phyloP scores from a whole-genome alignment of 2,797 vertebrate species.

The Lepus oiostolus region DNA sequence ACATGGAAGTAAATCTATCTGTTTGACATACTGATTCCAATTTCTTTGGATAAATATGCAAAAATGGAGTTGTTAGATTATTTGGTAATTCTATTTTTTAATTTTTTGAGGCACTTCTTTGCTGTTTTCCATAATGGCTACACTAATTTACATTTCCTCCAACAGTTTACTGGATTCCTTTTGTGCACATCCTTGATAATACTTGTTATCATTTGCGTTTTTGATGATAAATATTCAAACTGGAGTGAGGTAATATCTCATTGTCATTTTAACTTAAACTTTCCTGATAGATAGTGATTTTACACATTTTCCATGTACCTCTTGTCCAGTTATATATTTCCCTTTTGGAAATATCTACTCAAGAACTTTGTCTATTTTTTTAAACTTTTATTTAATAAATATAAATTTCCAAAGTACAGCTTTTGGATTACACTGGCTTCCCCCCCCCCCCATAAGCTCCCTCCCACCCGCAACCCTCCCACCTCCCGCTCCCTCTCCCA shows the following conservation, averaged over 20 bases:
- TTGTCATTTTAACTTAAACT: neutral
- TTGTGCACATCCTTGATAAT: neutral
- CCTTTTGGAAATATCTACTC: neutral
- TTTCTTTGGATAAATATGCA: too few relatives aligned
- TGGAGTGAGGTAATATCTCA: neutral
- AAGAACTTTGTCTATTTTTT: too few relatives aligned
- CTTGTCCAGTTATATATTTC: neutral
- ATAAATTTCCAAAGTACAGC: too few relatives aligned
- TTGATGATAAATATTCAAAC: neutral
- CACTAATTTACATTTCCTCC: neutral
- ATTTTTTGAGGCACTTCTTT: neutral
- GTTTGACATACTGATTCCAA: neutral
- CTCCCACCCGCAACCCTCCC: too few relatives aligned
- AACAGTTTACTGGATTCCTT: neutral
- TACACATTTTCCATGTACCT: neutral
- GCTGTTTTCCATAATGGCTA: neutral
- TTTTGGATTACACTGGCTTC: too few relatives aligned
- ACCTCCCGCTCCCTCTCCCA: too few relatives aligned
- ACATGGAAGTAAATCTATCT: neutral
- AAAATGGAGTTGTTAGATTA: neutral
- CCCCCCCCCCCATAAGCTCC: too few relatives aligned
- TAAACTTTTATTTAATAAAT: too few relatives aligned
- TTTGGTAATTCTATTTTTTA: neutral
- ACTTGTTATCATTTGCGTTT: neutral
- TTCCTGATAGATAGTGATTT: neutral